Evolutionary conservation across 2,888 invertebrate genomes (phyloP), one percentile per base, ranked within the genome.

Genomic region (Rapana venosa): DNA sequence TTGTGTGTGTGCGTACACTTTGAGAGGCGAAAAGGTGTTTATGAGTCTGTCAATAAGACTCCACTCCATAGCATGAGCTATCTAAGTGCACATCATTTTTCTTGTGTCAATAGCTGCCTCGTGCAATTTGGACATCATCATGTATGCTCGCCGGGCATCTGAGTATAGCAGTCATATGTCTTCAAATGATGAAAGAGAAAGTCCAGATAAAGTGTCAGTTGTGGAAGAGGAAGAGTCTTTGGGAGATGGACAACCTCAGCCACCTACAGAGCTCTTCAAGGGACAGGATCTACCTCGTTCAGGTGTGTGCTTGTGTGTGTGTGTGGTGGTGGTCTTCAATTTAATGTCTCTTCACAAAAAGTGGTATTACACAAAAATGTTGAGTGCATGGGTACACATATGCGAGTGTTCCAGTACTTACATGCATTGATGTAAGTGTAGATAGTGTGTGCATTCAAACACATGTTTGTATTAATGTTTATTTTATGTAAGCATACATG

Each of bases 181-280:
- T 36, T 86, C 86, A 30, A 32, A 20, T 35, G 86, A 86, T 66
- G 87, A 87, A 47, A 47, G 74, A 47, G 83, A 70, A 36, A 77
- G 70, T 58, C 88, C n/a, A 35, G 56, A 56, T 32, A 88, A 88
- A 47, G 6, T 0, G 47, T 79, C 30, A n/a, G 36, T 83, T 70
- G 88, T 36, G 35, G 70, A 32, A 58, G 87, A 86, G 20, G 90
- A 88, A 32, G 56, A 79, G 30, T 90, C 88, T 74, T 66, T 87
- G 8, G 91, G 91, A 26, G 89, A 91, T 47, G 89, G 91, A 66
- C 90, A 89, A 17, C 90, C 91, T n/a, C 91, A 91, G 90, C 91
- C 92, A n/a, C 92, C 91, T 1, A 94, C 94, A n/a, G 92, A 92
- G 30, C 87, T 91, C 77, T 93, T 93, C 86, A 93, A 93, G 89